Evolutionary conservation across 2,113 vertebrate species (phyloP).

Genomic region (Accipiter cooperii): DNA sequence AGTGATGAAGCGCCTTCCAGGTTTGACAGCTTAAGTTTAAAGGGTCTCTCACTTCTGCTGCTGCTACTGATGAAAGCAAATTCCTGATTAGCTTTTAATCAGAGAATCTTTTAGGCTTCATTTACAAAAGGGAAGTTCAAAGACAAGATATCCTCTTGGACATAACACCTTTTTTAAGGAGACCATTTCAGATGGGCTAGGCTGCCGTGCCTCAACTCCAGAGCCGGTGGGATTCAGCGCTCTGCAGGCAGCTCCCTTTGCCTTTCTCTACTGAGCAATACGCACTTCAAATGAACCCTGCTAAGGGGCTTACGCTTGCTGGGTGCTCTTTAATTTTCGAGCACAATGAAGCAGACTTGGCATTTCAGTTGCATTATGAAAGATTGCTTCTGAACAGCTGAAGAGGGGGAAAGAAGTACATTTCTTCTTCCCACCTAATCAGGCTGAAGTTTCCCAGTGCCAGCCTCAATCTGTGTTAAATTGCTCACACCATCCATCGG

Average conservation of each 20-base stretch:
- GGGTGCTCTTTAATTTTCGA: not conserved
- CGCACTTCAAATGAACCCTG: not conserved
- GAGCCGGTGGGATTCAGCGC: not conserved
- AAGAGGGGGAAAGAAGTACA: not conserved
- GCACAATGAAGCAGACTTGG: not conserved
- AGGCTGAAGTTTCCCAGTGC: not conserved
- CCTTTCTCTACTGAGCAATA: fast-evolving
- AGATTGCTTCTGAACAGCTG: not conserved
- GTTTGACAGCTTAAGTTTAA: not conserved
- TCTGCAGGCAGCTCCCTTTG: not conserved
- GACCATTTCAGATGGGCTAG: not conserved
- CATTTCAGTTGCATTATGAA: not conserved
- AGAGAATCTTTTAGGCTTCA: not conserved
- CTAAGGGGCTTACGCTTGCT: not conserved
- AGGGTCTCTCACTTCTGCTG: not conserved
- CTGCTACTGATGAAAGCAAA: not conserved
- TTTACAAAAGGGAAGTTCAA: not conserved
- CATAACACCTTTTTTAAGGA: not conserved
- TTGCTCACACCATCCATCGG: not conserved
- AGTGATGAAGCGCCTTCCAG: not conserved
- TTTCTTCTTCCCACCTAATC: slow-evolving; percentile 1
- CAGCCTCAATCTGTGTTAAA: slow-evolving; percentile 25
- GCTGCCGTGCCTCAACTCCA: not conserved
- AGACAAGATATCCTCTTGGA: not conserved
- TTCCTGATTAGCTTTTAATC: not conserved